Conservation (phyloP, 2,888 invertebrate genomes). For the Machimus rusticus region DNA sequence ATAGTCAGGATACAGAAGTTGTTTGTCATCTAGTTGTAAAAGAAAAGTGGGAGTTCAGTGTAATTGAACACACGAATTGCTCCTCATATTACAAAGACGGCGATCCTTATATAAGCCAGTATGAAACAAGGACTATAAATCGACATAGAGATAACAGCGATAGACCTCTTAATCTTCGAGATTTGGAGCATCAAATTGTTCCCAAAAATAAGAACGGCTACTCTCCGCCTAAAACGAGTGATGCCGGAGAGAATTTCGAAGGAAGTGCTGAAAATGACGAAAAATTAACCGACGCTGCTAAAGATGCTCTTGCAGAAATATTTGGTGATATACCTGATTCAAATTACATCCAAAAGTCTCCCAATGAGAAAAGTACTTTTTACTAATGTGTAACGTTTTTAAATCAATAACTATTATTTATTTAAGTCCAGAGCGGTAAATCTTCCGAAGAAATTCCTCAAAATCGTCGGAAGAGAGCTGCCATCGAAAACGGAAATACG, state of each 20-base stretch:
- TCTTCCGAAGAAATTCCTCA: not conserved
- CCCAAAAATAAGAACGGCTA: not conserved
- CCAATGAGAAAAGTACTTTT: not conserved
- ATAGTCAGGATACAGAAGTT: conserved; percentile 56
- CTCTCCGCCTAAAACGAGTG: not conserved
- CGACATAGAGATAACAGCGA: not conserved
- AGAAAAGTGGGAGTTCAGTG: conserved; percentile 64
- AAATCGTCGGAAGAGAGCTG: not conserved
- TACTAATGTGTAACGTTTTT: not conserved
- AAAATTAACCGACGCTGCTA: not conserved
- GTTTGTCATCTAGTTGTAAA: conserved; percentile 70
- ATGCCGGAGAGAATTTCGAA: not conserved
- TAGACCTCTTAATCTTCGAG: conserved; percentile 38
- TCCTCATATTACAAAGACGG: conserved; percentile 62
- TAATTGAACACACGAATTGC: conserved; percentile 72
- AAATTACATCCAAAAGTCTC: not conserved
- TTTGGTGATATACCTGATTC: not conserved
- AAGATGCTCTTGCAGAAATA: not conserved
- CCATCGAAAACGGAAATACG: not conserved
- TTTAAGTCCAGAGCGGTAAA: not conserved
- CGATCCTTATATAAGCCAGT: conserved; percentile 32
- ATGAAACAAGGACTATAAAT: not conserved
- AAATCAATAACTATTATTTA: not conserved
- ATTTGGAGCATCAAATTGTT: conserved; percentile 50
- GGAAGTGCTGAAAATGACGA: not conserved